Base-by-base conservation (phyloP, 2,797 vertebrate genomes). In the Balearica regulorum region DNA sequence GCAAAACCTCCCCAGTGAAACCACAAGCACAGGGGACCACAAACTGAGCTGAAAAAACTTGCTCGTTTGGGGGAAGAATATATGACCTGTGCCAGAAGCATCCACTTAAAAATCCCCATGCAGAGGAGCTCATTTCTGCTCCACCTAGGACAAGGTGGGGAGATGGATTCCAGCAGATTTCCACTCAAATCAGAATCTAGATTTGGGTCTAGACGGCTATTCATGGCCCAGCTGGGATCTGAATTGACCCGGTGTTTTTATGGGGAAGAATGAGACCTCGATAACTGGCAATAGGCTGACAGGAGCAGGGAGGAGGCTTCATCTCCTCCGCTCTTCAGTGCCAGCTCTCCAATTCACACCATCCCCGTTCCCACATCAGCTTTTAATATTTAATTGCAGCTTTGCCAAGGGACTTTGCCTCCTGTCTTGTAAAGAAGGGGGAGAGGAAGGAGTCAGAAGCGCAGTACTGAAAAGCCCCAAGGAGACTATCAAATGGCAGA, bases 331-430 rank as follows among this genome's bases (percentile, higher is more conserved):
- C 43, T 89, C 44, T 24, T 41, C 82, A 31, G 83, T 58, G 75
- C 84, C 84, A 89, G 78, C 88, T 93, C 93, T 92, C 66, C 78
- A 31, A 20, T 41, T 79, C 92, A 75, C 77, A 57, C 44, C 62
- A 89, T 49, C 71, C 72, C 93, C 65, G 29, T 24, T 80, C 65
- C 84, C 73, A 91, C 94, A 89, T 58, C 89, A 91, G 83, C 91
- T 96, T 97, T 97, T 97, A 97, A 97, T 97, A 94, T 97, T 97
- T 97, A 97, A 97, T 95, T 86, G 54, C 80, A 86, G 83, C 60
- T 46, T 82, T 93, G 81, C 83, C 78, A 83, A 68, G 79, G 92
- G 96, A 97, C 97, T 97, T 97, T 97, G 96, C 65, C 95, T 93
- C 78, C 83, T 93, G 64, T 37, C 69, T 58, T 46, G 79, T 39